Conservation (phyloP, 2,888 invertebrate genomes). For the Drosophila quinaria region DNA sequence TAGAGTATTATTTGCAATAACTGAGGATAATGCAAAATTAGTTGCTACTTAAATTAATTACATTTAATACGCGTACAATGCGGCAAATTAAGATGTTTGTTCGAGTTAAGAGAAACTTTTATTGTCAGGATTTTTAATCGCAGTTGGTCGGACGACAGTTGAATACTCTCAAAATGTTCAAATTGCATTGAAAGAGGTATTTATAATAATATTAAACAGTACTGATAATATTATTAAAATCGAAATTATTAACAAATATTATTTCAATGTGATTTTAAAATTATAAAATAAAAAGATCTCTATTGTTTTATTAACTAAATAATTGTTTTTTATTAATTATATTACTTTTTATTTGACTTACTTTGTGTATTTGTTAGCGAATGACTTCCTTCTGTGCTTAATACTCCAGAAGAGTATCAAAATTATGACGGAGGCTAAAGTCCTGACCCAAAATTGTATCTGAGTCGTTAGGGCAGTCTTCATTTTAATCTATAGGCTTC, state of each 20-base stretch:
- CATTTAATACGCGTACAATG: constrained; percentile 17
- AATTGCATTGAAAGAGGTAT: not conserved
- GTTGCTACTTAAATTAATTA: constrained; percentile 17
- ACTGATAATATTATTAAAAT: not conserved
- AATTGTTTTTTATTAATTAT: too few species aligned
- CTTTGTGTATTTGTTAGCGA: constrained; percentile 74
- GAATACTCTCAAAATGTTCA: not conserved
- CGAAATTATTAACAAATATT: too few species aligned
- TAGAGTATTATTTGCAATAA: constrained; percentile 16
- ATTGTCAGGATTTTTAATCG: not conserved
- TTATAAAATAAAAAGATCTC: too few species aligned
- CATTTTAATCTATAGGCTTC: constrained; percentile 47
- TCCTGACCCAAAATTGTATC: constrained; percentile 64
- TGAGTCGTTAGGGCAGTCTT: constrained; percentile 64
- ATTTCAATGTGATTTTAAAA: too few species aligned
- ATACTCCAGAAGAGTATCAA: constrained; percentile 57
- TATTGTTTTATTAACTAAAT: too few species aligned
- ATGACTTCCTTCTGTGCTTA: constrained; percentile 46
- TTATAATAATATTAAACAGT: not conserved
- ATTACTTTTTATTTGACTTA: constrained; percentile 41
- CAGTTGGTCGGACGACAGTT: not conserved
- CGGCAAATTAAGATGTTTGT: constrained; percentile 19
- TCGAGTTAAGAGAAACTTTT: constrained; percentile 11
- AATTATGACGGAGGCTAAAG: constrained; percentile 62
- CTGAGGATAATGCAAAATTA: constrained; percentile 10